Evolutionary conservation across 2,888 invertebrate genomes (phyloP), one percentile per base, ranked within the genome.

Genomic region (Sinopyrophorus schimmeli): DNA sequence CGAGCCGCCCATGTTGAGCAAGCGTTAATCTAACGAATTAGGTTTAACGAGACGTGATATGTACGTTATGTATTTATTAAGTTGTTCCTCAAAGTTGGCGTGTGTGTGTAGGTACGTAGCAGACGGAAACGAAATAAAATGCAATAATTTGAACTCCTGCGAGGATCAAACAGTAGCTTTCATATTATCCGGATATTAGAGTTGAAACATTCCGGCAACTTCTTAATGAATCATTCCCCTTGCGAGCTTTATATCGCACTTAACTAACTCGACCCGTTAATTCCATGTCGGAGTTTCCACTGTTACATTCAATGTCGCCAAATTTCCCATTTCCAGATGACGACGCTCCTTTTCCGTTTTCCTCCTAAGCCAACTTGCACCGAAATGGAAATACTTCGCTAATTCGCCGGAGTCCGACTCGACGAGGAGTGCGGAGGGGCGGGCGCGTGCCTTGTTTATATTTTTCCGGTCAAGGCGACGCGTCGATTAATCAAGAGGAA

Each of bases 211-310:
- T 54, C 51, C 54, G 57, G 54, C 59, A 62, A 63, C 61, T 63
- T 63, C 62, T 60, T 65, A 64, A 65, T 65, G 65, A 64, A 63
- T 64, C 62, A 57, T 62, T 57, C 60, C 63, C 63, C 62, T 50
- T 55, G 63, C 56, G 62, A 60, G 62, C 63, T 62, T 62, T 65
- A 62, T 59, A 60, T 63, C 58, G 62, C 60, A 60, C 59, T 63
- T 61, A 62, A 63, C 62, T 56, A 62, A 62, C 60, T 59, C 59
- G 55, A 46, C 53, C 49, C 59, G 62, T 64, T 64, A 61, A 64
- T 62, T 62, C 54, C 53, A 49, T 44, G 51, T 43, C 47, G 48
- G 46, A 53, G 21, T 51, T 37, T 35, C 32, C 53, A 35, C 11
- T 23, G 31, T 32, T 32, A 26, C 31, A 39, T 38, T 31, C 39